Evolutionary conservation across 1,140 invertebrate species (phyloP).

Genomic region (Teleogryllus occipitalis): DNA sequence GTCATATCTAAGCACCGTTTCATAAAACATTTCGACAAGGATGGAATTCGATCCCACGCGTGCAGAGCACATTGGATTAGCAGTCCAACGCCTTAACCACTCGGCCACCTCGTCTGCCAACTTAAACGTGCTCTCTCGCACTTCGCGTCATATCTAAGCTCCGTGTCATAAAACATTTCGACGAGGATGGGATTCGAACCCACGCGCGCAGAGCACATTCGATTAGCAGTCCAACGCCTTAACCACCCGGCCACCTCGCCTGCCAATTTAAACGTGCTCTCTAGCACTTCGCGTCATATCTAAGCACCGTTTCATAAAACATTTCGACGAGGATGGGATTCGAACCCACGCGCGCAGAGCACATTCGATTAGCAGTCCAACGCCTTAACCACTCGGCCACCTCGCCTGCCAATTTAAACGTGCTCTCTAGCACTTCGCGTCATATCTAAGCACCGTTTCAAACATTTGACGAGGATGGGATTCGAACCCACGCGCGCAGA

Average conservation of each 20-base stretch:
- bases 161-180: neutral
- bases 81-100: constrained; percentile 26
- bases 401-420: too few relatives aligned
- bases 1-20: too few relatives aligned
- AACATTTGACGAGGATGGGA: constrained; percentile 25
- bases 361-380: constrained; percentile 25
- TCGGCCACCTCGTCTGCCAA: constrained; percentile 25
- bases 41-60: constrained; percentile 25
- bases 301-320: too few relatives aligned
- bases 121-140: too few relatives aligned
- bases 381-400: constrained; percentile 25
- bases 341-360: constrained; percentile 25
- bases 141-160: too few relatives aligned
- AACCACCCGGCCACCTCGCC: constrained; percentile 25
- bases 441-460: too few relatives aligned
- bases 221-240: constrained; percentile 25
- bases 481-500: constrained; percentile 25
- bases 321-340: constrained; percentile 23
- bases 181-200: constrained; percentile 25
- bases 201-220: constrained; percentile 25
- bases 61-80: constrained; percentile 25
- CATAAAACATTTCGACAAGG: constrained; percentile 13
- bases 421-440: too few relatives aligned
- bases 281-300: too few relatives aligned
- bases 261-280: too few relatives aligned